phyloP scores from a whole-genome alignment of 2,797 vertebrate species.

The Echiichthys vipera region DNA sequence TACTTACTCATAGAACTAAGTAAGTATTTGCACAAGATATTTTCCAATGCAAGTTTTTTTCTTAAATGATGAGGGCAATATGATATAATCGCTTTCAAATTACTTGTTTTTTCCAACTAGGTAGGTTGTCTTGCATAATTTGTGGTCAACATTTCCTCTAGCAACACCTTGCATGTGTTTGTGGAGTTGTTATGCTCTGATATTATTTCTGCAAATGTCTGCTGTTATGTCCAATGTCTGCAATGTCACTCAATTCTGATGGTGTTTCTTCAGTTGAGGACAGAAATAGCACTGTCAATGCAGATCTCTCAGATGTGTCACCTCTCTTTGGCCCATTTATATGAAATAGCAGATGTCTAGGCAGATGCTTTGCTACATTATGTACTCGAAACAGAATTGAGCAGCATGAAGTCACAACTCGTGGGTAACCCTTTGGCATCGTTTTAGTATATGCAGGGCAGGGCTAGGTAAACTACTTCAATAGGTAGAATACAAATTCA shows the following conservation, averaged over 20 bases:
- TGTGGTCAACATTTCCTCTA: constrained; percentile 10
- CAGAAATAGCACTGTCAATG: constrained; percentile 50
- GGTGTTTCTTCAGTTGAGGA: constrained; percentile 27
- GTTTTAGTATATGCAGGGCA: too few species aligned
- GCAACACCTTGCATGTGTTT: neutral
- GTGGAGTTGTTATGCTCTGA: constrained; percentile 4
- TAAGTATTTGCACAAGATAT: constrained; percentile 21
- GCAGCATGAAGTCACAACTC: neutral
- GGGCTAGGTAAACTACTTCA: too few species aligned
- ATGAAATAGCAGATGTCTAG: constrained; percentile 19
- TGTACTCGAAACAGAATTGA: neutral
- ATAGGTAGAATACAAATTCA: too few species aligned
- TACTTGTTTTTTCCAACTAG: neutral
- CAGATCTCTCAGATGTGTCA: constrained; percentile 47
- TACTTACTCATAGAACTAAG: constrained; percentile 16
- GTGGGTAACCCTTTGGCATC: too few species aligned
- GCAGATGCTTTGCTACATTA: constrained; percentile 5
- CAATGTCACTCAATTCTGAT: constrained; percentile 30
- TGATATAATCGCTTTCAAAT: constrained; percentile 3
- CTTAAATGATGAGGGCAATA: neutral
- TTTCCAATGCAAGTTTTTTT: constrained; percentile 45
- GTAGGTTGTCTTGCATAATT: neutral
- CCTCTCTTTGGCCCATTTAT: constrained; percentile 34
- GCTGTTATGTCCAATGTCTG: constrained; percentile 37
- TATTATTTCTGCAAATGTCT: neutral